Evolutionary conservation across 2,797 vertebrate species (phyloP), one percentile per base, ranked within the genome.

Genomic region (Rhynchonycteris naso): DNA sequence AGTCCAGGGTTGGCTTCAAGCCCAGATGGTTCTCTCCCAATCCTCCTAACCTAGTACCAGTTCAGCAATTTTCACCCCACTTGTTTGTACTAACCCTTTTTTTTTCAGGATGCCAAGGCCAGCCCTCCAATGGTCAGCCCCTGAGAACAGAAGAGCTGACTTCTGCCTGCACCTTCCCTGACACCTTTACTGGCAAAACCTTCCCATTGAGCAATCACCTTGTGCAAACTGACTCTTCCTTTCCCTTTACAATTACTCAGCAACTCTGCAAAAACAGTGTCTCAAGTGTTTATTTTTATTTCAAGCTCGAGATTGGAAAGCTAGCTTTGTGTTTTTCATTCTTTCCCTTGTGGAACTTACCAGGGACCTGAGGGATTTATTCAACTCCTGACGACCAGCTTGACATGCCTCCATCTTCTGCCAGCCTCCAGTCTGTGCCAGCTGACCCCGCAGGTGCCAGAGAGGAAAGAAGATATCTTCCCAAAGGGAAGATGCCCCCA

Each of bases 201-300:
- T 90, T 91, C 65, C 43, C 65, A 7, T 91, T 94, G 84, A 93
- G 93, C 93, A 89, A 96, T 43, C 47, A 33, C 59, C 80, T 96
- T 92, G 71, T 90, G 83, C 72, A 95, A 97, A 92, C 92, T 59
- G 58, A 76, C 74, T 90, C 85, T 68, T 81, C 81, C 59, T 95
- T 84, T 69, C 66, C 93, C 75, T 96, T 93, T 68, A 89, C 38
- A 59, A 94, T 87, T 87, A 95, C 93, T 97, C 47, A 30, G 65
- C 81, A 94, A 84, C 65, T 91, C 90, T 91, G 82, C 72, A 92
- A 72, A 92, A 92, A 76, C 85, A 92, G 71, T 86, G 78, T 90
- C 16, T 72, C 38, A 81, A 79, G 65, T 89, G 65, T 96, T 95
- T 88, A 58, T 91, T 95, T 95, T 86, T 16, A 71, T 69, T 96